Conservation (phyloP, 2,797 vertebrate species). For the Pterois miles region DNA sequence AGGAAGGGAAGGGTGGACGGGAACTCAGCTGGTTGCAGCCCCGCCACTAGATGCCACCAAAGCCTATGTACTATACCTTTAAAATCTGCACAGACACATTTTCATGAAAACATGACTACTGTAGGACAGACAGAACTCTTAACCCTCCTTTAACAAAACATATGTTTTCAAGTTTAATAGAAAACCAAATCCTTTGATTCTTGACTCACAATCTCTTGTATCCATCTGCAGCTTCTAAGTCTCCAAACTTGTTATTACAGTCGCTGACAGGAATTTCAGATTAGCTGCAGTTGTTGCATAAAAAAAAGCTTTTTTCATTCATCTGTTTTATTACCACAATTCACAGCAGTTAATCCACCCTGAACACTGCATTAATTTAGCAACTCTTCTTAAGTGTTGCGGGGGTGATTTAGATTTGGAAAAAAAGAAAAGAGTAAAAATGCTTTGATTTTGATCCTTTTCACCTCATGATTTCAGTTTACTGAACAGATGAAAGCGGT, state of each 20-base stretch:
- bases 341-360: not conserved
- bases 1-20: too few species aligned
- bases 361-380: not conserved
- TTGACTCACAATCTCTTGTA: constrained; percentile 6
- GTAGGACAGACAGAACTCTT: not conserved
- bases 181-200: constrained; percentile 27
- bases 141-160: constrained; percentile 3
- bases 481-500: constrained; percentile 6
- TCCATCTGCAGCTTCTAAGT: constrained; percentile 14
- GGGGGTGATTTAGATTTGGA: not conserved
- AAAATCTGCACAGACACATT: not conserved
- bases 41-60: not conserved
- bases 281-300: constrained; percentile 1
- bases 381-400: not conserved
- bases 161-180: not conserved
- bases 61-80: not conserved
- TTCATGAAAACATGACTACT: not conserved
- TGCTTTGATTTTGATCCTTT: not conserved
- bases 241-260: not conserved
- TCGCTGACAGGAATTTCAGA: not conserved
- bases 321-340: not conserved
- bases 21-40: not conserved
- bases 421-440: not conserved
- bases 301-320: not conserved
- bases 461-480: constrained; percentile 5